Conservation (phyloP, 2,113 vertebrate species). For the Lamprologus lemairii region DNA sequence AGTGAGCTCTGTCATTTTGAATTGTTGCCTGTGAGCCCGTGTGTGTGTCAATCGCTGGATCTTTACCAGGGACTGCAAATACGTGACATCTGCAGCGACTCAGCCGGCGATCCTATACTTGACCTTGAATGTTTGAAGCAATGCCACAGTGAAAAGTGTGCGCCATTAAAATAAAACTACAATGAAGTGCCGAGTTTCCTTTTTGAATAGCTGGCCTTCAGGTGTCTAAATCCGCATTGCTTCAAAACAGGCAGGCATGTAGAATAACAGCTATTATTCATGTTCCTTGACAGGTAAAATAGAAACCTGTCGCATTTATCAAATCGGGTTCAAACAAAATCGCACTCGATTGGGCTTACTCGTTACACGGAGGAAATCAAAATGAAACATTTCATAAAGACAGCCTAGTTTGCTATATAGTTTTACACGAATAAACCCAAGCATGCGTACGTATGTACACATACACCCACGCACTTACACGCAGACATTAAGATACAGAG, state of each 20-base stretch:
- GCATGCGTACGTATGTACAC: neutral
- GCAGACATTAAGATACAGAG: neutral
- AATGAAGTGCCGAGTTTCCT: neutral
- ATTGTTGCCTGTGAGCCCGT: slow-evolving; percentile 17
- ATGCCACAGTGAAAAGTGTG: neutral
- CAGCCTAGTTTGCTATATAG: neutral
- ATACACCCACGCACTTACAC: neutral
- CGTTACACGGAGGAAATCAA: slow-evolving; percentile 16
- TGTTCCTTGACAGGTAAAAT: slow-evolving; percentile 39
- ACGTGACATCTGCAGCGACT: slow-evolving; percentile 13
- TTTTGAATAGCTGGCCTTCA: neutral
- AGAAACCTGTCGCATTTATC: slow-evolving; percentile 43
- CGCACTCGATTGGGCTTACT: slow-evolving; percentile 7
- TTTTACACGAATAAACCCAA: neutral
- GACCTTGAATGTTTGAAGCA: slow-evolving; percentile 29
- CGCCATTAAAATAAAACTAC: neutral
- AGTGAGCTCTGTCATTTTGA: slow-evolving; percentile 44
- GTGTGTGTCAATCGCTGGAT: slow-evolving; percentile 19
- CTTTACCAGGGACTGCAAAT: slow-evolving; percentile 19
- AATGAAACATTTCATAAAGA: slow-evolving; percentile 19
- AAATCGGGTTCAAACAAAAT: slow-evolving; percentile 29
- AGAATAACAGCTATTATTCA: slow-evolving; percentile 43
- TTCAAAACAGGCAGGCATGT: slow-evolving; percentile 3
- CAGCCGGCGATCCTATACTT: slow-evolving; percentile 8
- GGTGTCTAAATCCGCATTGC: slow-evolving; percentile 16